A percentile compares a stretch with the other conserved stretches of the same genome.
Evolutionary conservation across 2,888 invertebrate species (phyloP).

Genomic region (Stenotaenia linearis): DNA sequence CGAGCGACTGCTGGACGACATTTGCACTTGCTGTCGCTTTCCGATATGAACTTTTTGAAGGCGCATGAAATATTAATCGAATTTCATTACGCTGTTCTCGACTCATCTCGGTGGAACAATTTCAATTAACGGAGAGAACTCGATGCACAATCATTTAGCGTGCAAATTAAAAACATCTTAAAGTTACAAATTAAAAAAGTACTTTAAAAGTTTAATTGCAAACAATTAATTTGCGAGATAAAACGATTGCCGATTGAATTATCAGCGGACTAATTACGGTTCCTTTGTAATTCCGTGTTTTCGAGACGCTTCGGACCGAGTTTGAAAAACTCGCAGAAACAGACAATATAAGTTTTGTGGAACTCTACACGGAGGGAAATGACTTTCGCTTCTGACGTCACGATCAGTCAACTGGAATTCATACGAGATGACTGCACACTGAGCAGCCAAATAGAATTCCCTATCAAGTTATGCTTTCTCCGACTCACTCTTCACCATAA

Average conservation of each 20-base stretch:
- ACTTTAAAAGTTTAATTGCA: not conserved
- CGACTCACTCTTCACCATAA: slow-evolving; percentile 7
- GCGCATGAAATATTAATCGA: slow-evolving; percentile 17
- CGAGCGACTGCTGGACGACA: slow-evolving; percentile 17
- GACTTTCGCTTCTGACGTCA: slow-evolving; percentile 23
- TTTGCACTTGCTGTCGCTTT: slow-evolving; percentile 13
- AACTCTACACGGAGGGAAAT: not conserved
- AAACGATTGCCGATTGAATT: not conserved
- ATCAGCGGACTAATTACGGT: not conserved
- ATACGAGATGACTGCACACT: slow-evolving; percentile 3
- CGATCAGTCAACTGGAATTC: slow-evolving; percentile 17
- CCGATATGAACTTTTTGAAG: slow-evolving; percentile 14
- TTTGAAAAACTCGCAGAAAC: not conserved
- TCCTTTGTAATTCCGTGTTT: not conserved
- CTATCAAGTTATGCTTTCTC: slow-evolving; percentile 24
- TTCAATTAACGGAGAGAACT: not conserved
- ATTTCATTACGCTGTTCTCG: not conserved
- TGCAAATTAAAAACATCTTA: not conserved
- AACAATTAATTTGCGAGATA: not conserved
- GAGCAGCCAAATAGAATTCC: slow-evolving; percentile 14
- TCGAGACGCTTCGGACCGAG: not conserved
- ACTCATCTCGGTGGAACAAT: not conserved
- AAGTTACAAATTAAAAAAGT: not conserved
- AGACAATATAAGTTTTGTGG: not conserved
- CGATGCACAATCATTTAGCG: not conserved